These are phyloP conservation scores for Diorhabda carinulata DNA, from an alignment of 1,140 invertebrate genomes.

Conservation along the genomic window DNA sequence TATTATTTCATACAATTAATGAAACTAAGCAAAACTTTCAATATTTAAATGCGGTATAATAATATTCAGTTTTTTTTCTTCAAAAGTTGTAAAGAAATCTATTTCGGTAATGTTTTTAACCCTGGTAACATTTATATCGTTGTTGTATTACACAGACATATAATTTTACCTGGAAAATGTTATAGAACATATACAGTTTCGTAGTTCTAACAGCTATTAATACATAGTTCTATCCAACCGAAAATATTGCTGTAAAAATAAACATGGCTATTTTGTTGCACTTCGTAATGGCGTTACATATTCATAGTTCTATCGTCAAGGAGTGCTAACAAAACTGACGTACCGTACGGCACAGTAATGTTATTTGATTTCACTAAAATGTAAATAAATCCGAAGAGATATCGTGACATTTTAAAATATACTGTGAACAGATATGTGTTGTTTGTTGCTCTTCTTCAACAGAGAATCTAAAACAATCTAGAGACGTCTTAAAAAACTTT, in stretches of 20 bases:
- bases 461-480: slow-evolving; percentile 25
- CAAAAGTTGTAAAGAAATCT: too few relatives aligned
- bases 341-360: slow-evolving; percentile 6
- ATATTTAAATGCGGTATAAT: too few relatives aligned
- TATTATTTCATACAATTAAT: too few relatives aligned
- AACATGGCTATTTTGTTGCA: neutral
- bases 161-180: neutral
- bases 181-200: neutral
- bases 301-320: slow-evolving; percentile 7
- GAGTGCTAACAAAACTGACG: neutral
- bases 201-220: neutral
- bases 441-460: slow-evolving; percentile 20
- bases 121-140: too few relatives aligned
- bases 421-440: slow-evolving; percentile 32
- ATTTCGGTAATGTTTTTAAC: too few relatives aligned
- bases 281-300: neutral
- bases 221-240: neutral
- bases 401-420: slow-evolving; percentile 34
- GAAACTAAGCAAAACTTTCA: too few relatives aligned
- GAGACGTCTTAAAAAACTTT: too few relatives aligned
- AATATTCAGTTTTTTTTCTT: too few relatives aligned
- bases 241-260: neutral
- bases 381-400: slow-evolving; percentile 28
- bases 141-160: too few relatives aligned
- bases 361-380: slow-evolving; percentile 30